Base-by-base conservation (phyloP, 2,113 vertebrate genomes). In the Colinus virginianus region DNA sequence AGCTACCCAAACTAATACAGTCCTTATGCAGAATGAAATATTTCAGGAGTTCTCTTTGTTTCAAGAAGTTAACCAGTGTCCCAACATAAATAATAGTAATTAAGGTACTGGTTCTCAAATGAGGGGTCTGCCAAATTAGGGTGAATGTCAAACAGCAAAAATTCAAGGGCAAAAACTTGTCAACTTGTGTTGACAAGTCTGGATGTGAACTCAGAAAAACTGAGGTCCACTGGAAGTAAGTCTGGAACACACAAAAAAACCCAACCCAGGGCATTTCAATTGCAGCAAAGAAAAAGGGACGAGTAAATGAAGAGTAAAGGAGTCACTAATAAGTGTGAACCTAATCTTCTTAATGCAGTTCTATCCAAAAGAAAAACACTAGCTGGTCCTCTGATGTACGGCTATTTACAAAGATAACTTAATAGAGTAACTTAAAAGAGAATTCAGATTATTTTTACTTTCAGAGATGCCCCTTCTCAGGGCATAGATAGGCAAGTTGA, bases 21-120 rank as follows among this genome's bases (percentile, higher is more conserved):
- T 58, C 36, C 6, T 90, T 77, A 90, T 0, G 2, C 0, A 82
- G 66, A 90, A 3, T 77, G 69, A 90, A 32, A 88, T 78, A 79
- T 83, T 91, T 90, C 86, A 95, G 91, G 67, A 95, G 88, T 69
- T 38, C 36, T 84, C 68, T 84, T 83, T 87, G 83, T 95, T 96
- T 96, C 38, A 79, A 84, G 77, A 85, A 70, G 43, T 66, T 93
- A 85, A 96, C 74, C 34, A 72, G n/a, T 66, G 23, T 78, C 18
- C 46, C 34, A 81, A 43, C 42, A 84, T 2, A 58, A 78, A 71
- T 81, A 15, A 81, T 51, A 81, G 42, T 18, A 68, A 67, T 70
- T 58, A 53, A 7, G 63, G 15, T 9, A 75, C 22, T n/a, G 7
- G 34, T 62, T 66, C 21, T 84, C 67, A 76, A 25, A 28, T 42